phyloP scores from a whole-genome alignment of 2,888 invertebrate species.

The Synanthedon tipuliformis region DNA sequence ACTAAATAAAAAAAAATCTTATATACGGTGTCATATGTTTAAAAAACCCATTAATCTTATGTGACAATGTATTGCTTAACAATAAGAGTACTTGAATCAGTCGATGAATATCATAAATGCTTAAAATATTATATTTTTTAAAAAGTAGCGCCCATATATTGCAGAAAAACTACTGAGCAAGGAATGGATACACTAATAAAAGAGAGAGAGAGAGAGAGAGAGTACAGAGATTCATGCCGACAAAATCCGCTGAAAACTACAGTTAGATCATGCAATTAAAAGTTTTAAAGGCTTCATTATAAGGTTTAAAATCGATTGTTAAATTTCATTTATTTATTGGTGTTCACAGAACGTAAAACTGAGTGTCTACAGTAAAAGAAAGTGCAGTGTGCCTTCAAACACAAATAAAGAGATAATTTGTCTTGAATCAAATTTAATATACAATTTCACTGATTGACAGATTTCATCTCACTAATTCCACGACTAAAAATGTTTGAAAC shows the following conservation, averaged over 20 bases:
- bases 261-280: constrained; percentile 54
- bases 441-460: neutral
- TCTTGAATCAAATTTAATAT: neutral
- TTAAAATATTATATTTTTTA: constrained; percentile 40
- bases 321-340: neutral
- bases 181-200: constrained; percentile 48
- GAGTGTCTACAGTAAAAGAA: neutral
- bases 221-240: constrained; percentile 11
- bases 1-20: constrained; percentile 15
- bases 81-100: constrained; percentile 36
- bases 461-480: constrained; percentile 3
- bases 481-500: constrained; percentile 19
- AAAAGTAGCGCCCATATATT: constrained; percentile 28
- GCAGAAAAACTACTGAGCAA: constrained; percentile 39
- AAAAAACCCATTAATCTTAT: constrained; percentile 27
- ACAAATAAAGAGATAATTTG: constrained; percentile 18
- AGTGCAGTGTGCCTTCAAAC: too few relatives aligned
- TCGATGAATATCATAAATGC: constrained; percentile 45
- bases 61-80: constrained; percentile 11
- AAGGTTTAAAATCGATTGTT: constrained; percentile 31
- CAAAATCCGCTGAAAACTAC: constrained; percentile 24
- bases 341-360: neutral
- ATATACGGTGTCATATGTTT: constrained; percentile 14
- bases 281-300: constrained; percentile 46
- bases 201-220: constrained; percentile 9